A percentile compares a stretch with the other conserved stretches of the same genome.
Evolutionary conservation across 2,888 invertebrate genomes (phyloP).

Genomic region (Micropterix aruncella): DNA sequence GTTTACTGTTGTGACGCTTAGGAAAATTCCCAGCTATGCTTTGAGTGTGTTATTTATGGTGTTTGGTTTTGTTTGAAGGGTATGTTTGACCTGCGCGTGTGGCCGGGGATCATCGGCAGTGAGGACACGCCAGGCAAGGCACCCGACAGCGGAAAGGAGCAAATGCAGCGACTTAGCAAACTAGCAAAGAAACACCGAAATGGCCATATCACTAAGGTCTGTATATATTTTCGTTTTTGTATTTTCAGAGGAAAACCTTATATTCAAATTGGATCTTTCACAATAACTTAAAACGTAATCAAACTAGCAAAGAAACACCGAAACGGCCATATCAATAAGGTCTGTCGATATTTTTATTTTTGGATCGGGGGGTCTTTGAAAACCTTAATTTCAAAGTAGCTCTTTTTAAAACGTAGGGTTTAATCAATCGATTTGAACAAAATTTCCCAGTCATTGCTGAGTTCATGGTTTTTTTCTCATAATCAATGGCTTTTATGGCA

Average conservation of each 20-base stretch:
- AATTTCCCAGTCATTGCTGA: too few relatives aligned
- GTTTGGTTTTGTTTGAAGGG: constrained; percentile 41
- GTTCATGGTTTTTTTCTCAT: too few relatives aligned
- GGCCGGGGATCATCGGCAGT: constrained; percentile 79
- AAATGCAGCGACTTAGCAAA: constrained; percentile 80
- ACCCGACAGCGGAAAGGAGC: constrained; percentile 64
- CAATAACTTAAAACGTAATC: too few relatives aligned
- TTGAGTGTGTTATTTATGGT: too few relatives aligned
- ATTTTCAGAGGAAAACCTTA: too few relatives aligned
- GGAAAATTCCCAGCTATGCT: too few relatives aligned
- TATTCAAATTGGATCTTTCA: too few relatives aligned
- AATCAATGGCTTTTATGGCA: too few relatives aligned
- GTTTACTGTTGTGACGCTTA: background rate
- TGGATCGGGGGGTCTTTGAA: too few relatives aligned
- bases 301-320: constrained; percentile 89
- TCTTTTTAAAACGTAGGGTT: too few relatives aligned
- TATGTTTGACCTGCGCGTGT: constrained; percentile 82
- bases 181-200: constrained; percentile 87
- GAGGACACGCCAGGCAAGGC: constrained; percentile 76
- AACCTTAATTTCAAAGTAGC: too few relatives aligned
- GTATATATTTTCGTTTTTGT: constrained; percentile 14
- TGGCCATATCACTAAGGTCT: constrained; percentile 80
- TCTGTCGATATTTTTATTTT: constrained; percentile 18
- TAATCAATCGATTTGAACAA: too few relatives aligned
- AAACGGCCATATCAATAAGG: constrained; percentile 87